Base-by-base conservation (phyloP, 2,113 vertebrate species). In the Numida meleagris region DNA sequence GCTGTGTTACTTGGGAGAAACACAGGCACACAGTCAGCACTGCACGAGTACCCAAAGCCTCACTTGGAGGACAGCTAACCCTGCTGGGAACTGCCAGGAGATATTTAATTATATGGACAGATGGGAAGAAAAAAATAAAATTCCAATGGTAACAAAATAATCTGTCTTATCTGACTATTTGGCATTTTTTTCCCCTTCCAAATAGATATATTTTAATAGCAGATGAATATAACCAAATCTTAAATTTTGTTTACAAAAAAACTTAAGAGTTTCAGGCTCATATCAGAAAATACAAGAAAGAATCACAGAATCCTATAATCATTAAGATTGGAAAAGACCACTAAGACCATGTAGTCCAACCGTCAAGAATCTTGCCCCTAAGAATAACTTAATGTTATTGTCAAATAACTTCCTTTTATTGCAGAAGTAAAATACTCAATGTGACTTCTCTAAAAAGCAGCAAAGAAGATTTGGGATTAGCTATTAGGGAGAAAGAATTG, bases 381-480 rank as follows among this genome's bases (percentile, higher is more conserved):
- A 67, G 68, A 82, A 93, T 74, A 92, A 90, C 59, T 40, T 71
- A 48, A 81, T 29, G 86, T 86, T 90, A n/a, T 85, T 81, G 93
- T 86, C 45, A 27, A 67, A 82, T 67, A 61, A 36, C 38, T 96
- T 90, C 65, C 78, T 96, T 97, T 97, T 82, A 89, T 96, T 93
- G 63, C 33, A n/a, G 68, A 94, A 95, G 88, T 74, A 25, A 58
- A 96, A 92, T 96, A 85, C 82, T 88, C 86, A 97, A 94, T 82
- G 82, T 59, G 85, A 68, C 70, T 97, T 89, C 63, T 93, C 89
- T 96, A 93, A 94, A 96, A 93, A 90, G 43, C 88, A 93, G 84
- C 90, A 96, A 96, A 97, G 74, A 90, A 72, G 86, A 88, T 96
- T 96, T 91, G 51, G 67, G 88, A 96, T 97, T 95, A 97, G 77